Base-by-base conservation (phyloP, 2,888 invertebrate species). In the Flexamia atlantica region DNA sequence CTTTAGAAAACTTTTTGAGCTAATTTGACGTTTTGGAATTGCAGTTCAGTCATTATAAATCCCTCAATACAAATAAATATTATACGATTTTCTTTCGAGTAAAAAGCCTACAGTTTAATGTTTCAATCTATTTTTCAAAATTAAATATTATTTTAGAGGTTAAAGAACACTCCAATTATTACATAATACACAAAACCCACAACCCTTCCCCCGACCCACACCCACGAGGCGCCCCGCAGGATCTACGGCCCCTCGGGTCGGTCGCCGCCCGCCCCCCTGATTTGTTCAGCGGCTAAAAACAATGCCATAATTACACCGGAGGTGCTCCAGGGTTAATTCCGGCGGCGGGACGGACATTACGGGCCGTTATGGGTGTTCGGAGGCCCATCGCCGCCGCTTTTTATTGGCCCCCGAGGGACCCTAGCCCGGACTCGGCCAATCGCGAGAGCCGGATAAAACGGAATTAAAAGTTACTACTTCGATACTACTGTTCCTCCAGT, bases 361-460 rank as follows among this genome's bases (percentile, higher is more conserved):
- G 89, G 89, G 89, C 89, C 89, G 93, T 93, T 93, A 93, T 93
- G 92, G 93, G 93, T 92, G 93, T 92, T 93, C 92, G 91, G 93
- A 93, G 93, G 93, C 93, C 93, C 92, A 93, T 93, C 93, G 92
- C 91, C 92, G 91, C 92, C 91, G 91, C 91, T 92, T 92, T 86
- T 92, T 93, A 93, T 93, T 92, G 92, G 90, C 92, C 92, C 92
- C 90, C 89, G 91, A 91, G 93, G 92, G 90, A 90, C 90, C 76
- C 76, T 30, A 25, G 76, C 28, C n/a, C 91, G 84, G 76, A 20
- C 87, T 91, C 91, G 25, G 32, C 82, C 82, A 82, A 82, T 82
- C 82, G 72, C 53, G 32, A 20, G 23, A 25, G 20, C 42, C 53
- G 46, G 72, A 72, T 72, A 72, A 82, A 82, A 72, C 82, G 70